Base-by-base conservation (phyloP, 1,140 invertebrate genomes). In the Hydropsyche tenuis region DNA sequence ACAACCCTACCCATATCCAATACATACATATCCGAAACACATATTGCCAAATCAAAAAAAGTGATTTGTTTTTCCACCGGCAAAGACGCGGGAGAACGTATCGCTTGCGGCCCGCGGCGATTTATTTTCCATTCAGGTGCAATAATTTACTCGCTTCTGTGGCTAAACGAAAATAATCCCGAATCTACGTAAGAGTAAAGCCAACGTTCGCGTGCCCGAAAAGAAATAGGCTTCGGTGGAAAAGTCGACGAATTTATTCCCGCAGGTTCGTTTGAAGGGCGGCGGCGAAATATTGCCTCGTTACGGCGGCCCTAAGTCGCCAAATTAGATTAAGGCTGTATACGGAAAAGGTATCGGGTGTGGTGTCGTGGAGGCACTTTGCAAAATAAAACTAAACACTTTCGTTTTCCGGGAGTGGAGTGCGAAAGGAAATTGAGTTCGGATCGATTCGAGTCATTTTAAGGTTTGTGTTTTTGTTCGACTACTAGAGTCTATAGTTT, bases 51-150 rank as follows among this genome's bases (percentile, higher is more conserved):
- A 22, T 62, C 16, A 62, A 62, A 62, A 62, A 62, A 62, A 62
- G 56, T 62, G 56, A 62, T 62, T 62, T 62, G 56, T 62, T 62
- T 37, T 62, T 62, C n/a, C n/a, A n/a, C n/a, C n/a, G n/a, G n/a
- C n/a, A n/a, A n/a, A n/a, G 30, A 9, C 56, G 23, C 12, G 18
- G 6, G 22, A 25, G 23, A 62, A 16, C 30, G 9, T 37, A 37
- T 37, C 5, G 14, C n/a, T 6, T 20, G 6, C 12, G 3, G 23
- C 56, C n/a, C n/a, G 16, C 23, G 20, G n/a, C 56, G 22, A 62
- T 62, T 62, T 62, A 62, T 62, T 62, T 62, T 25, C 56, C 12
- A 62, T 23, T 62, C 56, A 62, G 56, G 20, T 62, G 56, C 56
- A 62, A 62, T 62, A 62, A 62, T 62, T 62, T 62, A 62, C 56